These are phyloP conservation scores for Apis laboriosa DNA, from an alignment of 1,140 invertebrate genomes.

Conservation along the genomic window DNA sequence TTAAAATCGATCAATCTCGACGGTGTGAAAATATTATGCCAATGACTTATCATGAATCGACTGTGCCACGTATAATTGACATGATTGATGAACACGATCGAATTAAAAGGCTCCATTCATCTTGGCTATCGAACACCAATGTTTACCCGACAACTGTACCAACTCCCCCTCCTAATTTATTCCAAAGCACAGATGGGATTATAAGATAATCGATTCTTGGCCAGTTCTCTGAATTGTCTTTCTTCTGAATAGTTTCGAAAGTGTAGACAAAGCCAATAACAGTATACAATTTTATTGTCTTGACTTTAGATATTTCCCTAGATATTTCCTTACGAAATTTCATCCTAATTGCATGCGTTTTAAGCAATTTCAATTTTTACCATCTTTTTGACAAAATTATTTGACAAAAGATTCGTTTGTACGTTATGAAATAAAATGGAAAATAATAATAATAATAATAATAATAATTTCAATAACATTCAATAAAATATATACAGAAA, in stretches of 20 bases:
- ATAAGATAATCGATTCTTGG: not conserved
- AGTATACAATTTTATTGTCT: too few species aligned
- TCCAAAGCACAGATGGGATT: slow-evolving; percentile 23
- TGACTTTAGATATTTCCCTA: too few species aligned
- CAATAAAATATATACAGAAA: too few species aligned
- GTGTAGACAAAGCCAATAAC: not conserved
- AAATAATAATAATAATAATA: too few species aligned
- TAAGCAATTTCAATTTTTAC: too few species aligned
- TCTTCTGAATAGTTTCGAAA: not conserved
- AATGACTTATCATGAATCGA: slow-evolving; percentile 47
- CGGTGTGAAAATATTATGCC: slow-evolving; percentile 14
- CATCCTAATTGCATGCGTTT: too few species aligned
- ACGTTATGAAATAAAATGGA: too few species aligned
- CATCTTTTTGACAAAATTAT: too few species aligned
- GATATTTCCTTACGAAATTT: too few species aligned
- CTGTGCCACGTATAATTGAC: slow-evolving; percentile 54
- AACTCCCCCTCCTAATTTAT: slow-evolving; percentile 42
- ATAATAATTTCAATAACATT: too few species aligned
- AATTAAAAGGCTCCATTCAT: slow-evolving; percentile 50
- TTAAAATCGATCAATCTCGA: not conserved
- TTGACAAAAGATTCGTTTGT: too few species aligned
- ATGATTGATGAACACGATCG: slow-evolving; percentile 54
- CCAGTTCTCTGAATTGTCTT: slow-evolving; percentile 5
- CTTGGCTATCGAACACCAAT: slow-evolving; percentile 54
- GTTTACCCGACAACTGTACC: slow-evolving; percentile 55